Conservation (phyloP, 2,888 invertebrate genomes). For the Plagiodera versicolora region DNA sequence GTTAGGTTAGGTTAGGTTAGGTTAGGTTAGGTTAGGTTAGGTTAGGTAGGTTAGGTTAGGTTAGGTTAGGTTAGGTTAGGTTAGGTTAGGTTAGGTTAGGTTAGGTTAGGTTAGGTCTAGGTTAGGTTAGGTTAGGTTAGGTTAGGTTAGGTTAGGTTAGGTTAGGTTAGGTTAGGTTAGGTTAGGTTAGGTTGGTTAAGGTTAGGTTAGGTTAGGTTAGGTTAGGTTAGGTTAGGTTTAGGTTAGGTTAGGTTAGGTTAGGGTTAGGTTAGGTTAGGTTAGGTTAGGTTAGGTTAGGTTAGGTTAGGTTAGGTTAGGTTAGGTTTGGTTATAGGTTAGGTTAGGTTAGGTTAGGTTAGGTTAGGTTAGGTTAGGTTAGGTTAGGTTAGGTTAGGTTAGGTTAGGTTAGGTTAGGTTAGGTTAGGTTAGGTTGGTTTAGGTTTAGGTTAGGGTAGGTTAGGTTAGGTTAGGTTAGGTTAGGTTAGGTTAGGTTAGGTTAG, state of each 20-base stretch:
- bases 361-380: constrained; percentile 18
- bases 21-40: constrained; percentile 11
- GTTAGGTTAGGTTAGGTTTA: constrained; percentile 31
- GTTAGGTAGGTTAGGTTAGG: constrained; percentile 14
- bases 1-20: constrained; percentile 12
- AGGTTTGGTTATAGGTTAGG: constrained; percentile 24
- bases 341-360: constrained; percentile 19
- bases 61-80: constrained; percentile 19
- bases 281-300: constrained; percentile 23
- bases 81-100: constrained; percentile 30
- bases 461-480: constrained; percentile 26
- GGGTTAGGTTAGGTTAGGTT: constrained; percentile 17
- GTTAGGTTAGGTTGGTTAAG: no score
- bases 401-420: constrained; percentile 20
- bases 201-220: no score
- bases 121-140: no score
- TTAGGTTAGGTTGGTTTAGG: constrained; percentile 19
- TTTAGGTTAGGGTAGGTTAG: constrained; percentile 17
- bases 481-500: constrained; percentile 21
- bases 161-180: constrained; percentile 33
- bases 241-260: constrained; percentile 28
- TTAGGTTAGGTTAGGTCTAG: constrained; percentile 30
- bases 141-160: constrained; percentile 32
- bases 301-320: constrained; percentile 32
- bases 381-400: constrained; percentile 28